Conservation (phyloP, 2,113 vertebrate species). For the Rhizomys pruinosus region DNA sequence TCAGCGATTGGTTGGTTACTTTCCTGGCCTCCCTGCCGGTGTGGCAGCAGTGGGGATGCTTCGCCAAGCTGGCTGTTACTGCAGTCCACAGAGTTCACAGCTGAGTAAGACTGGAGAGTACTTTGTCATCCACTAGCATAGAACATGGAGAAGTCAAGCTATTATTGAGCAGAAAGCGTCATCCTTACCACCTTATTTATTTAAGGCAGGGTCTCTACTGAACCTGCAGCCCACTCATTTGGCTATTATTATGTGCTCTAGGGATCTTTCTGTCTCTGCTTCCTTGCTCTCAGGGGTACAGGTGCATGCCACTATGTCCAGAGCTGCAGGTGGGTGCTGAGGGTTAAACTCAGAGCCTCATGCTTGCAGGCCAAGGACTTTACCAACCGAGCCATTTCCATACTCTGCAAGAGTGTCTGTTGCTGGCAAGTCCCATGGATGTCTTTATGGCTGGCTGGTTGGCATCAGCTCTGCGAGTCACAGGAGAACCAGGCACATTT, state of each 20-base stretch:
- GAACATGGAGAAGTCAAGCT: too few species aligned
- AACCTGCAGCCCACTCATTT: too few species aligned
- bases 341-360: not conserved
- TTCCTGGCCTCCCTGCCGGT: too few species aligned
- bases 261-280: not conserved
- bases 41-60: too few species aligned
- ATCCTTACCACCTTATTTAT: too few species aligned
- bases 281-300: not conserved
- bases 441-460: rapidly evolving
- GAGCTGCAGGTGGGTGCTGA: not conserved
- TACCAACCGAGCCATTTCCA: not conserved
- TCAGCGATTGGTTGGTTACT: too few species aligned
- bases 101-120: too few species aligned
- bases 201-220: not conserved
- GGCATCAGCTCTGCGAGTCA: rapidly evolving
- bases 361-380: not conserved
- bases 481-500: rapidly evolving
- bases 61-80: too few species aligned
- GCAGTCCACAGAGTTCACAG: too few species aligned
- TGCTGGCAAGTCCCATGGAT: not conserved
- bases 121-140: too few species aligned
- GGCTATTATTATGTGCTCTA: not conserved
- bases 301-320: too few species aligned
- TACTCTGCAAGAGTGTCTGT: not conserved
- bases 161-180: too few species aligned